Conservation (phyloP, 2,797 vertebrate genomes). For the Enteromius treurensis region DNA sequence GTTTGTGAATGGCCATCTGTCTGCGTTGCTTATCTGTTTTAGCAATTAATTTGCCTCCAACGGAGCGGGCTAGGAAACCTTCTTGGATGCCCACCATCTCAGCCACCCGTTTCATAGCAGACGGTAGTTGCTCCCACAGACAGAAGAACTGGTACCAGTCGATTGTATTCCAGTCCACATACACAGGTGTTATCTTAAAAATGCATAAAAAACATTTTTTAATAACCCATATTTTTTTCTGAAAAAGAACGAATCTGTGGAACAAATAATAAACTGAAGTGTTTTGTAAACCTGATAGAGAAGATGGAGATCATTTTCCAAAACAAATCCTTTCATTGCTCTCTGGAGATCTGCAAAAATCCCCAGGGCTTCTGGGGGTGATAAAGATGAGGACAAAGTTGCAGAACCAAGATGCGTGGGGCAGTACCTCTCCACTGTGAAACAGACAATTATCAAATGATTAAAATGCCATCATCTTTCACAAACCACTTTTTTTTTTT, state of each 20-base stretch:
- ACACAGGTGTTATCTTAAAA: conserved; percentile 90
- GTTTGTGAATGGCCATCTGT: conserved; percentile 96
- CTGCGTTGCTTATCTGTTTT: conserved; percentile 93
- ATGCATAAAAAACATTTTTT: not conserved
- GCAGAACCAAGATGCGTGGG: conserved; percentile 93
- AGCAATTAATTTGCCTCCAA: conserved; percentile 86
- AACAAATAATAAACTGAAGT: not conserved
- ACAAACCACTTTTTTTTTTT: not conserved
- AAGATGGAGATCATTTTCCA: conserved; percentile 96
- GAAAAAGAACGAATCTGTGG: not conserved
- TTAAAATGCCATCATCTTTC: not conserved
- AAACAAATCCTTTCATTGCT: conserved; percentile 97
- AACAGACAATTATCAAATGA: conserved; percentile 22
- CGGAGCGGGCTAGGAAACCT: conserved; percentile 91
- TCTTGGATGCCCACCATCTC: conserved; percentile 97
- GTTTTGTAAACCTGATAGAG: conserved; percentile 85
- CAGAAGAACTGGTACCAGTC: conserved; percentile 99
- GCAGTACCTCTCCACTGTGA: conserved; percentile 81
- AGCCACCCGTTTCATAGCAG: conserved; percentile 94
- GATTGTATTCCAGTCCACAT: conserved; percentile 92
- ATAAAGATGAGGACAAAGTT: conserved; percentile 94
- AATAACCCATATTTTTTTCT: not conserved
- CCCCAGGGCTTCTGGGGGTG: conserved; percentile 89
- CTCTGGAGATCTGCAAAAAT: conserved; percentile 97
- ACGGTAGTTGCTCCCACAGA: conserved; percentile 92